phyloP scores from a whole-genome alignment of 2,797 vertebrate genomes.

The Sciurus carolinensis region DNA sequence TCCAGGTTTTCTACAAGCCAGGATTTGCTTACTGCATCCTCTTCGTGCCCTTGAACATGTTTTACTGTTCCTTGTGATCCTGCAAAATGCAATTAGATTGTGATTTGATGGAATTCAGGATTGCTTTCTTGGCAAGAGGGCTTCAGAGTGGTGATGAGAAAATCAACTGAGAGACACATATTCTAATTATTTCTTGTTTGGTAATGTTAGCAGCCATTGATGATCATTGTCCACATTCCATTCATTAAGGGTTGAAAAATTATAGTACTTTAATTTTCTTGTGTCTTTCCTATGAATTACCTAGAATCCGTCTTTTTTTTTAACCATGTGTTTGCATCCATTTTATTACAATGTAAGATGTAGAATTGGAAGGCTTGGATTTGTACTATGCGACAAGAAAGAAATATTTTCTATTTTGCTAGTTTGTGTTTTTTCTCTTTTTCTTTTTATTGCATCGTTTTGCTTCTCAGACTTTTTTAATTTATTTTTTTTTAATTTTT shows the following conservation, averaged over 20 bases:
- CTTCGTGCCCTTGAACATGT: neutral
- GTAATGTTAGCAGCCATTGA: neutral
- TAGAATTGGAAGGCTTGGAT: too few species aligned
- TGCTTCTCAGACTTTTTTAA: too few species aligned
- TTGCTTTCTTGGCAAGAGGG: neutral
- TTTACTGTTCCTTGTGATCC: neutral
- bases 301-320: neutral
- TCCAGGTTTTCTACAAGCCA: neutral
- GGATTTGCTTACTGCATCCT: neutral
- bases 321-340: too few species aligned
- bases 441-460: too few species aligned
- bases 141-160: neutral
- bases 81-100: neutral
- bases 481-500: too few species aligned
- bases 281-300: neutral
- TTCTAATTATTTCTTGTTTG: neutral
- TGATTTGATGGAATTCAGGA: neutral
- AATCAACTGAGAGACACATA: neutral
- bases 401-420: too few species aligned
- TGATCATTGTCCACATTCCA: neutral
- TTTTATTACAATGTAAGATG: too few species aligned
- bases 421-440: too few species aligned
- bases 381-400: too few species aligned
- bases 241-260: neutral
- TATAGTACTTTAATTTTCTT: neutral